phyloP scores from a whole-genome alignment of 2,888 invertebrate species.

The Drosophila limbata region DNA sequence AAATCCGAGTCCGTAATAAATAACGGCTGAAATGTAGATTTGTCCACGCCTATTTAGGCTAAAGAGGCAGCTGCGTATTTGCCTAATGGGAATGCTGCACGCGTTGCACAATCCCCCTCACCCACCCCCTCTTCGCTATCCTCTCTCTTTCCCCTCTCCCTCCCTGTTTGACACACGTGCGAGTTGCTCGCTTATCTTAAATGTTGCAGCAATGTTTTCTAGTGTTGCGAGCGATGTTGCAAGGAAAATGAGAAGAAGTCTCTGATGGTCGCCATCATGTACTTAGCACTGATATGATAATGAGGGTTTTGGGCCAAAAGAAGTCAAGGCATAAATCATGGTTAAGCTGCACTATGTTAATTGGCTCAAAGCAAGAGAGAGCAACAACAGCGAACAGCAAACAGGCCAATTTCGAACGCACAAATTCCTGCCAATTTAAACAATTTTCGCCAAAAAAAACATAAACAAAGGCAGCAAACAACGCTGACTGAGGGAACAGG shows the following conservation, averaged over 20 bases:
- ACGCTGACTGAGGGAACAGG: slow-evolving; percentile 3
- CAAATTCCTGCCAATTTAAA: slow-evolving; percentile 78
- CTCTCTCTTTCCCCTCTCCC: background rate
- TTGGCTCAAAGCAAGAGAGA: slow-evolving; percentile 57
- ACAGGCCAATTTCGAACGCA: slow-evolving; percentile 51
- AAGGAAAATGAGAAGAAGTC: background rate
- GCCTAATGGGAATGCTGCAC: slow-evolving; percentile 70
- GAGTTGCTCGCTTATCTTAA: slow-evolving; percentile 50
- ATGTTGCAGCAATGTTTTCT: slow-evolving; percentile 54
- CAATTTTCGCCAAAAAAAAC: slow-evolving; percentile 64
- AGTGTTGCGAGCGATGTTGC: slow-evolving; percentile 46
- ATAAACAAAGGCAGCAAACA: slow-evolving; percentile 51
- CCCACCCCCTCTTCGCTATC: background rate
- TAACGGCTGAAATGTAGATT: slow-evolving; percentile 67
- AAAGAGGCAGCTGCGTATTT: slow-evolving; percentile 55
- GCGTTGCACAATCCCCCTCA: slow-evolving; percentile 38
- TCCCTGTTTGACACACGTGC: slow-evolving; percentile 26
- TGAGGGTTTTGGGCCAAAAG: slow-evolving; percentile 53
- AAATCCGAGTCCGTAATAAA: slow-evolving; percentile 54
- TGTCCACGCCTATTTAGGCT: slow-evolving; percentile 59
- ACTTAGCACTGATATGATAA: slow-evolving; percentile 74
- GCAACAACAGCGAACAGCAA: slow-evolving; percentile 3
- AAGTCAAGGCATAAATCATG: slow-evolving; percentile 70
- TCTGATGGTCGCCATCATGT: slow-evolving; percentile 26
- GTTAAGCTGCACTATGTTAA: slow-evolving; percentile 79